Evolutionary conservation across 2,113 vertebrate species (phyloP), one percentile per base, ranked within the genome.

Genomic region (Bolborhynchus lineola): DNA sequence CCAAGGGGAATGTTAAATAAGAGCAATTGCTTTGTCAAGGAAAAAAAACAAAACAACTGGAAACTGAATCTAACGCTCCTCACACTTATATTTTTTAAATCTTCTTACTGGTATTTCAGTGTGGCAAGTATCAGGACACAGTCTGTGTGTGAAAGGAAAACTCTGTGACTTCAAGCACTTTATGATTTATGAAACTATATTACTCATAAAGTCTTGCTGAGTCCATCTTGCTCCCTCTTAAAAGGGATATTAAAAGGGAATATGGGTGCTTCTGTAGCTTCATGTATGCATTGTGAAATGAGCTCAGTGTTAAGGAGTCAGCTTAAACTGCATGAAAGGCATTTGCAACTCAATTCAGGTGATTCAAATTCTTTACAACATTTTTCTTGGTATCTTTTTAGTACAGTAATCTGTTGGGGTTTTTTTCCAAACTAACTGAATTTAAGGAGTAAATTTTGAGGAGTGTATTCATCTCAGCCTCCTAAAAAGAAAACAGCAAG

Each of bases 1-100:
- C 83, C 63, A 39, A 72, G 74, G 59, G 84, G 20, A 71, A 77
- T 82, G 53, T 84, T 89, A 88, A 94, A 62, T 82, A 79, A 93
- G 44, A 84, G 82, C 86, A 93, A 37, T 84, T 93, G 55, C 77
- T 93, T 60, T 84, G 84, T n/a, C 25, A 52, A 12, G 5, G 10
- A 24, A 59, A 76, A 35, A 75, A 60, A 15, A 28, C 35, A 70
- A 39, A 55, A 33, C n/a, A 50, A n/a, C 50, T 83, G 71, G 29
- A 81, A 68, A 69, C 46, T n/a, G 76, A 42, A 52, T 74, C 44
- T 83, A 81, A 35, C 35, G n/a, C 52, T 89, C 37, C 21, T 83
- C 65, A 55, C 10, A 7, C 67, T 63, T 85, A 15, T 0, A 18
- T 88, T 86, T 96, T 80, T 80, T 78, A 60, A 16, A 50, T 67